These are phyloP conservation scores for Drosophila anomalata DNA, from an alignment of 2,888 invertebrate genomes.

Conservation along the genomic window DNA sequence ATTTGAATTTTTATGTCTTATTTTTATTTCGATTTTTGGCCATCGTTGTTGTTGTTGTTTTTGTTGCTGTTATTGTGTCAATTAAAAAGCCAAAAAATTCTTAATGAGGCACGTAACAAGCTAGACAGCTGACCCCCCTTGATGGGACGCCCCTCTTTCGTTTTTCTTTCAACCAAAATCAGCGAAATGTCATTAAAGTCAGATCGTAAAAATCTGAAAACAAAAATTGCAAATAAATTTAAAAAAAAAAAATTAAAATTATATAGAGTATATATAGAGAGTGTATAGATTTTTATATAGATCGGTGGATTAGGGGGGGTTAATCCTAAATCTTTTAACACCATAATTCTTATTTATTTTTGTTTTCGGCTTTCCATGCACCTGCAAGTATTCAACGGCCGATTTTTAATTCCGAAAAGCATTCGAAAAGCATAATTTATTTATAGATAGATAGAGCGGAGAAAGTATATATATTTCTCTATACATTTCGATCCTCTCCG, in stretches of 20 bases:
- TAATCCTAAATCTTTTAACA: constrained; percentile 58
- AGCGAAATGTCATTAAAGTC: constrained; percentile 71
- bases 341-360: constrained; percentile 22
- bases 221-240: constrained; percentile 35
- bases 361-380: constrained; percentile 17
- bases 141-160: background rate
- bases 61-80: constrained; percentile 57
- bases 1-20: constrained; percentile 46
- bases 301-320: constrained; percentile 23
- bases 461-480: background rate
- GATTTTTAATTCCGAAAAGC: constrained; percentile 62
- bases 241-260: constrained; percentile 8
- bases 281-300: constrained; percentile 7
- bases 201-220: constrained; percentile 63
- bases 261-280: constrained; percentile 10
- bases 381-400: constrained; percentile 29
- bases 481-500: background rate
- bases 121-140: constrained; percentile 36
- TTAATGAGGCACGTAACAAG: constrained; percentile 77
- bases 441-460: constrained; percentile 55
- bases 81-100: constrained; percentile 71
- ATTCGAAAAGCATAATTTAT: constrained; percentile 71
- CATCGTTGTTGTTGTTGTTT: background rate
- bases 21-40: constrained; percentile 19
- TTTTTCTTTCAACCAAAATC: constrained; percentile 42